Conservation (phyloP, 2,888 invertebrate species). For the Ariolimax columbianus region DNA sequence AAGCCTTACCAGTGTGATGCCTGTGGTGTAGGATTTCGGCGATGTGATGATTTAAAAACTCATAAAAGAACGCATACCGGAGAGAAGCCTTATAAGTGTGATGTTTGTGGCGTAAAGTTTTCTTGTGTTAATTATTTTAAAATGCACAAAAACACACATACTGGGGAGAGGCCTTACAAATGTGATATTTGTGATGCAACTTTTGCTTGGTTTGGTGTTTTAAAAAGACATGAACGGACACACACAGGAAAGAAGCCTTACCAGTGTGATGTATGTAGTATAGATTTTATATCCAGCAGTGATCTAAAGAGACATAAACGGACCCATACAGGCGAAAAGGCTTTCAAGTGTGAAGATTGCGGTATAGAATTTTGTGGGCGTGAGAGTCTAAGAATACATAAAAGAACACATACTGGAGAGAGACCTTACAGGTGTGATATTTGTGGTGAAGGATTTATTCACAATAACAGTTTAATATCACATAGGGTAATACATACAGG, state of each 20-base stretch:
- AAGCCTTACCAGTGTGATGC: neutral
- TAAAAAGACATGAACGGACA: neutral
- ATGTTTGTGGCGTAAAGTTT: neutral
- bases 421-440: constrained; percentile 8
- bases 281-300: neutral
- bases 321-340: neutral
- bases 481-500: neutral
- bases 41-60: neutral
- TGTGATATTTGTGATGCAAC: neutral
- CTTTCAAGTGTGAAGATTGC: neutral
- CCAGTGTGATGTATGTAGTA: neutral
- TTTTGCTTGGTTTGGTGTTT: neutral
- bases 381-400: neutral
- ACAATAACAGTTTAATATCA: neutral
- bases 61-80: neutral
- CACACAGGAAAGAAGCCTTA: neutral
- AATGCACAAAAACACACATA: neutral
- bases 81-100: constrained; percentile 5
- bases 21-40: neutral
- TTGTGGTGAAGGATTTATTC: neutral
- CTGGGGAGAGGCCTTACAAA: neutral
- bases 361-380: neutral
- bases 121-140: neutral
- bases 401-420: neutral
- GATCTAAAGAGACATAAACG: neutral